These are phyloP conservation scores for Nomia melanderi DNA, from an alignment of 1,140 invertebrate species.

Conservation along the genomic window DNA sequence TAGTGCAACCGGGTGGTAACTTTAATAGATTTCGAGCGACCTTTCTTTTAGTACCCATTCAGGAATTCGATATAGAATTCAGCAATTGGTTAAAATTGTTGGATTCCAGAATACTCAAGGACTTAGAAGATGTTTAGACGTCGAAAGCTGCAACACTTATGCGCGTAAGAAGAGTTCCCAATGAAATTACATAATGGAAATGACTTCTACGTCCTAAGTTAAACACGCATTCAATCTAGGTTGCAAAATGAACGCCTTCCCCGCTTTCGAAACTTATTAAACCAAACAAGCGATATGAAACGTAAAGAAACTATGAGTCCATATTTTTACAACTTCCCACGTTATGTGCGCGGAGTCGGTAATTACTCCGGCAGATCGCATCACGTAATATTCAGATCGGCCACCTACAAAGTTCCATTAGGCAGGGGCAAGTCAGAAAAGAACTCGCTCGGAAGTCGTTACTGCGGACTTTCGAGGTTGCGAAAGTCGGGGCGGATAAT, in stretches of 20 bases:
- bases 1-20: too few relatives aligned
- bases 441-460: neutral
- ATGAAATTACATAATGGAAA: neutral
- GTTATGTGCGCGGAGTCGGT: neutral
- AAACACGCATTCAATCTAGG: neutral
- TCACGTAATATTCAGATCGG: neutral
- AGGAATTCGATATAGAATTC: too few relatives aligned
- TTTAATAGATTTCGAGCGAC: too few relatives aligned
- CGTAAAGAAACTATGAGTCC: too few relatives aligned
- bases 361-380: neutral
- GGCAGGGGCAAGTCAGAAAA: neutral
- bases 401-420: neutral
- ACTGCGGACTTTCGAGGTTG: neutral
- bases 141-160: too few relatives aligned
- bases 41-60: too few relatives aligned
- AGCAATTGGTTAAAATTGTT: too few relatives aligned
- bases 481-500: neutral
- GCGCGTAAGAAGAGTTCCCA: neutral
- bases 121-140: too few relatives aligned
- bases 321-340: too few relatives aligned
- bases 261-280: too few relatives aligned
- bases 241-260: neutral
- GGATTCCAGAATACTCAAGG: too few relatives aligned
- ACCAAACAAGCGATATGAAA: too few relatives aligned
- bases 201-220: neutral